phyloP scores from a whole-genome alignment of 2,888 invertebrate species.

The Schizaphis graminum region DNA sequence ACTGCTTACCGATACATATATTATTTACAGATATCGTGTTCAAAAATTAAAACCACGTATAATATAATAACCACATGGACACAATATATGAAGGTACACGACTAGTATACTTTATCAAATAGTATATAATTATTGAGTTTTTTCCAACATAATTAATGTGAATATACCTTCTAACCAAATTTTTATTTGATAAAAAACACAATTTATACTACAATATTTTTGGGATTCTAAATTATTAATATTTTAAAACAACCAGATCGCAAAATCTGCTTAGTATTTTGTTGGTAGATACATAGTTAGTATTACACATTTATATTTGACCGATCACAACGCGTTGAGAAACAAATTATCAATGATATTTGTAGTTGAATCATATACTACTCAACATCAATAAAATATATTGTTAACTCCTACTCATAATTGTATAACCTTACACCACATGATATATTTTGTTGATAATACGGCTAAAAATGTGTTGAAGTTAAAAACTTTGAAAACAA shows the following conservation, averaged over 20 bases:
- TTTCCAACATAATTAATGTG: neutral
- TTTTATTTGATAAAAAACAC: neutral
- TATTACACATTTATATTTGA: neutral
- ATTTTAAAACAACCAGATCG: neutral
- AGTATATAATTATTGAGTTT: neutral
- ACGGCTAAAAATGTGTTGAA: neutral
- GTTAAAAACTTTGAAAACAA: neutral
- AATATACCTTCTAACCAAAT: neutral
- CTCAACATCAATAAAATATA: neutral
- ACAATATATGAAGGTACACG: neutral
- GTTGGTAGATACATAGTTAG: neutral
- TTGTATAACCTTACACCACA: neutral
- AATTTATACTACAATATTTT: neutral
- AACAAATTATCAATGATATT: neutral
- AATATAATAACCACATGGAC: neutral
- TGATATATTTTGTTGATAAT: neutral
- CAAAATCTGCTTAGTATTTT: neutral
- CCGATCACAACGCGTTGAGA: neutral
- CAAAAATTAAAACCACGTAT: neutral
- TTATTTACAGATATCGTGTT: slow-evolving; percentile 56
- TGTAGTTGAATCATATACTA: neutral
- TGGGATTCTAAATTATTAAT: neutral
- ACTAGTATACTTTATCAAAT: neutral
- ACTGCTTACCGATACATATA: slow-evolving; percentile 36
- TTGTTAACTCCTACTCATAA: neutral